phyloP scores from a whole-genome alignment of 2,797 vertebrate genomes.

The Fistularia commersonii region DNA sequence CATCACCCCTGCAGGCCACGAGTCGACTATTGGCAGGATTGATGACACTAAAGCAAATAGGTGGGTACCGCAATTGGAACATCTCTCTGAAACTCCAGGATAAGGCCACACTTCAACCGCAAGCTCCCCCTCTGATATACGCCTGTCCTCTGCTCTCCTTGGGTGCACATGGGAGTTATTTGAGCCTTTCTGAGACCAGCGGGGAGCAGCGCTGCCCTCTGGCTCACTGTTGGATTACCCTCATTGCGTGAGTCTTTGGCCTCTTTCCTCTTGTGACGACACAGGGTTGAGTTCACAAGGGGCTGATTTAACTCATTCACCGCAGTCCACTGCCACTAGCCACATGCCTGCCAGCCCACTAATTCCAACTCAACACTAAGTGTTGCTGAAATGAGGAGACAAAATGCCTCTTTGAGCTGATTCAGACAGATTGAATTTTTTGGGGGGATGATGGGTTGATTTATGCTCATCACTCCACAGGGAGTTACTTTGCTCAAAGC shows the following conservation, averaged over 20 bases:
- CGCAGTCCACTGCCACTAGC: conserved; percentile 67
- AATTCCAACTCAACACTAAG: conserved; percentile 56
- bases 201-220: conserved; percentile 63
- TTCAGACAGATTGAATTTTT: conserved; percentile 53
- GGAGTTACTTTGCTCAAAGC: conserved; percentile 43
- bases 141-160: conserved; percentile 67
- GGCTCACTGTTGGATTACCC: conserved; percentile 69
- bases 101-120: conserved; percentile 55
- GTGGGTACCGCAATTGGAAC: conserved; percentile 53
- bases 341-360: conserved; percentile 68
- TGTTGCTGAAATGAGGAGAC: conserved; percentile 64
- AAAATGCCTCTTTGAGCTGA: conserved; percentile 62
- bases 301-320: conserved; percentile 79
- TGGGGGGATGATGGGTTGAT: conserved; percentile 45
- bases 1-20: conserved; percentile 48
- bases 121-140: conserved; percentile 59
- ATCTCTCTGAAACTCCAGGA: conserved; percentile 50
- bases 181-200: conserved; percentile 68
- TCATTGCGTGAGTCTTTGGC: conserved; percentile 69
- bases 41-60: conserved; percentile 53
- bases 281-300: conserved; percentile 58
- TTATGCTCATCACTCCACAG: conserved; percentile 35
- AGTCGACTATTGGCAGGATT: conserved; percentile 54
- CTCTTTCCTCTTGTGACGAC: conserved; percentile 63
- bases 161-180: conserved; percentile 70